Base-by-base conservation (phyloP, 1,140 invertebrate genomes). In the Plectus sambesii region DNA sequence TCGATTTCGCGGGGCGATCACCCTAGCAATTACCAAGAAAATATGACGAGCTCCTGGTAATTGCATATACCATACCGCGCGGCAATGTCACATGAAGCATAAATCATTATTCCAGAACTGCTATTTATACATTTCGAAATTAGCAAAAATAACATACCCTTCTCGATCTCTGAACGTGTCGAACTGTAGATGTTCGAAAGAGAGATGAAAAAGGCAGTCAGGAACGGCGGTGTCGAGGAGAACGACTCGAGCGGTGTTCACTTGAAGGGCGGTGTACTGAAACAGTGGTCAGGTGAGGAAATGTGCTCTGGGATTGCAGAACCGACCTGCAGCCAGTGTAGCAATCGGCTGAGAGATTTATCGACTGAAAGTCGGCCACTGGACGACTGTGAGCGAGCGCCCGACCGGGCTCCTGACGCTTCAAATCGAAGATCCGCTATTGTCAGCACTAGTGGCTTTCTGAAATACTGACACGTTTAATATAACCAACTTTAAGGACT, bases 191-290 rank as follows among this genome's bases (percentile, higher is more conserved):
- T 66, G 60, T 24, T 70, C 62, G n/a, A 64, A 51, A 19, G 68
- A 59, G n/a, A 70, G 45, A 47, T 72, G 71, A 2, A 72, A 51
- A 30, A 72, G 40, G 51, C 69, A 69, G 25, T 65, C 65, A 0
- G 63, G 63, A 6, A 70, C 52, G 51, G 64, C 61, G 2, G 59
- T 61, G 35, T 71, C 70, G 17, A 72, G 48, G n/a, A 71, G 47
- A 49, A 72, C 68, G 27, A 72, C 55, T n/a, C 68, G 63, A 9
- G 70, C 48, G 12, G 69, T 63, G 5, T 63, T 55, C 8, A 72
- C 47, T 17, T 59, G 51, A 8, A 68, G 27, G 5, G 66, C 69
- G 43, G 62, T 27, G 46, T 68, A 70, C 57, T 70, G 55, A 19
- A 69, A 55, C 33, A 19, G 42, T 17, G 49, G 26, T 20, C 12